Evolutionary conservation across 2,113 vertebrate genomes (phyloP).

Genomic region (Miniopterus natalensis): DNA sequence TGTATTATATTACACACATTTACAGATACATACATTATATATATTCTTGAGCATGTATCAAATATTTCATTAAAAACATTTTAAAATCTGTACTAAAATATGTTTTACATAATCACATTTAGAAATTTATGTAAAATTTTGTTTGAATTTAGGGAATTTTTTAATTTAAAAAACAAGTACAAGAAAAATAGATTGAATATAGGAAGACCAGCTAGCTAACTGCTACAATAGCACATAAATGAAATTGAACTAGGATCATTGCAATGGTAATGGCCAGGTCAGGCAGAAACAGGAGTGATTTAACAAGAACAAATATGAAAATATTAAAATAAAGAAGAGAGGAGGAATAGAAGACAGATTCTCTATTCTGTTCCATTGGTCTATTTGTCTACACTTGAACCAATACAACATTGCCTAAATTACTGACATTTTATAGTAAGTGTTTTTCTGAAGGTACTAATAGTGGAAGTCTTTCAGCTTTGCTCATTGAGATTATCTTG

Average conservation of each 20-base stretch:
- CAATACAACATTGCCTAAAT: background rate
- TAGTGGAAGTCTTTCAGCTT: background rate
- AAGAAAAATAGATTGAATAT: background rate
- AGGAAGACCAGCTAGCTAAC: background rate
- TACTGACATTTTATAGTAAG: background rate
- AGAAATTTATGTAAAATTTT: background rate
- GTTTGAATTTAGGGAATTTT: background rate
- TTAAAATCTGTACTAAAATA: background rate
- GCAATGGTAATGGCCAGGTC: background rate
- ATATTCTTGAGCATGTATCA: background rate
- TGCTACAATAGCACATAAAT: background rate
- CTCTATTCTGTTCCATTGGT: background rate
- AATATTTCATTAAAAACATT: conserved; percentile 28
- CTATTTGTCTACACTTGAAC: background rate
- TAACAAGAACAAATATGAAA: background rate
- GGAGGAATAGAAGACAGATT: background rate
- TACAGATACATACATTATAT: background rate
- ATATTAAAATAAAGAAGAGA: background rate
- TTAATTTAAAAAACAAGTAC: background rate
- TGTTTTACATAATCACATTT: background rate
- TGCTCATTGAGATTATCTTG: background rate
- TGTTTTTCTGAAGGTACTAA: background rate
- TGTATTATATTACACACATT: background rate
- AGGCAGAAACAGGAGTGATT: background rate
- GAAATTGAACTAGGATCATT: background rate